Conservation (phyloP, 2,113 vertebrate species). For the Plectropomus leopardus region DNA sequence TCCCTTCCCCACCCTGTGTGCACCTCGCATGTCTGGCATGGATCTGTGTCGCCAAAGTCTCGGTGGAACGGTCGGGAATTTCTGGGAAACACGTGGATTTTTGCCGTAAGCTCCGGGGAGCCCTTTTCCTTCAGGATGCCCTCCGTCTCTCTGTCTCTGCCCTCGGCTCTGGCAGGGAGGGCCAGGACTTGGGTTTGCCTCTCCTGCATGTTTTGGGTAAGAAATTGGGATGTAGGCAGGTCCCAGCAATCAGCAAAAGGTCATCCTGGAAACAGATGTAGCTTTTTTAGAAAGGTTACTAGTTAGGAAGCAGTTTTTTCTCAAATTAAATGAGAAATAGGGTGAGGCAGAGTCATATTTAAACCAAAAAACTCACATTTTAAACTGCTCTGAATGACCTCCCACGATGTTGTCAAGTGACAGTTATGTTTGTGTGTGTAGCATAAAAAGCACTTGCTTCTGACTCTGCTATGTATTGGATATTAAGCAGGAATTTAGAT, state of each 20-base stretch:
- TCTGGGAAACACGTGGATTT: constrained; percentile 64
- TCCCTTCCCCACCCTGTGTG: constrained; percentile 35
- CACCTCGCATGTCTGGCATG: constrained; percentile 70
- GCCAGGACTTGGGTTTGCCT: constrained; percentile 91
- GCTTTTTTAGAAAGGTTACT: not conserved
- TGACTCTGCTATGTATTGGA: not conserved
- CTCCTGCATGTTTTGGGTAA: constrained; percentile 93
- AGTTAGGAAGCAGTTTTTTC: not conserved
- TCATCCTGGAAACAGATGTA: not conserved
- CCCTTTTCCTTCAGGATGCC: constrained; percentile 75
- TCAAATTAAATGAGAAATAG: too few relatives aligned
- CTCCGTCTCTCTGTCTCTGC: constrained; percentile 81
- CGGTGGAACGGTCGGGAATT: constrained; percentile 47
- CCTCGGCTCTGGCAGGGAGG: constrained; percentile 70
- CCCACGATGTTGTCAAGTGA: constrained; percentile 20
- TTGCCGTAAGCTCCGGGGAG: constrained; percentile 42
- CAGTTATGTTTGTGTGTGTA: constrained; percentile 23
- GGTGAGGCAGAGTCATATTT: not conserved
- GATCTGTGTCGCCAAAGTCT: constrained; percentile 49
- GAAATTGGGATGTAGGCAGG: constrained; percentile 6
- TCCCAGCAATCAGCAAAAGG: not conserved
- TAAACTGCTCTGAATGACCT: not conserved
- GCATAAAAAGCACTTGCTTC: constrained; percentile 2
- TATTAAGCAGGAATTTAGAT: not conserved
- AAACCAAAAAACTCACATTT: too few relatives aligned